phyloP scores from a whole-genome alignment of 2,888 invertebrate genomes.

The Scelioninae gen. 2 region DNA sequence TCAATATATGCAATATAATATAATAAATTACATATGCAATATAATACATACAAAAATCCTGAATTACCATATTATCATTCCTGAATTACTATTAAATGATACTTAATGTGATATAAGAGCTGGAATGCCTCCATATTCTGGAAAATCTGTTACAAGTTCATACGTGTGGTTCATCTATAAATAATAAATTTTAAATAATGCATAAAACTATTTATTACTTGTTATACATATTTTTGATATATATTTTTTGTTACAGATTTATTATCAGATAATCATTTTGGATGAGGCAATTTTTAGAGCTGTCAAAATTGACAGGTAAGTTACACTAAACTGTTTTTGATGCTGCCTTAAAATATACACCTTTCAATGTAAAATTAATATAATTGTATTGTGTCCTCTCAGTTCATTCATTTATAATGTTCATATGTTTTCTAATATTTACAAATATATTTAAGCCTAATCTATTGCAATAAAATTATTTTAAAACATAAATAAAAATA shows the following conservation, averaged over 20 bases:
- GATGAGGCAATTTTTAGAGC: slow-evolving; percentile 65
- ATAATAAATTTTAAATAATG: slow-evolving; percentile 11
- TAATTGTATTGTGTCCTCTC: not conserved
- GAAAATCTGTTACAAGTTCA: slow-evolving; percentile 40
- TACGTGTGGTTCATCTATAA: slow-evolving; percentile 51
- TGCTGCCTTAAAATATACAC: not conserved
- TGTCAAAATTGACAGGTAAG: slow-evolving; percentile 65
- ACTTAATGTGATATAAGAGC: slow-evolving; percentile 52
- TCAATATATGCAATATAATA: no score
- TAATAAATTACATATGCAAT: no score
- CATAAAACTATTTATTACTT: no score
- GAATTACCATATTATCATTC: no score
- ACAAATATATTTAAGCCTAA: no score
- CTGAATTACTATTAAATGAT: slow-evolving; percentile 33
- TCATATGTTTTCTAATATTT: slow-evolving; percentile 19
- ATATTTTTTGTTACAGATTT: slow-evolving; percentile 63
- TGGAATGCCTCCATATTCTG: slow-evolving; percentile 43
- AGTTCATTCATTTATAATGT: slow-evolving; percentile 8
- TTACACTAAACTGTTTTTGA: not conserved
- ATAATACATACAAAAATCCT: no score
- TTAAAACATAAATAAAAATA: no score
- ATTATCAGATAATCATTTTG: slow-evolving; percentile 64
- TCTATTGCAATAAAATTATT: no score
- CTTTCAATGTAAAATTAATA: not conserved
- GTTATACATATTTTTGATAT: slow-evolving; percentile 1